A percentile compares a stretch with the other conserved stretches of the same genome.
phyloP scores from a whole-genome alignment of 2,888 invertebrate genomes.

The Tinea pellionella region DNA sequence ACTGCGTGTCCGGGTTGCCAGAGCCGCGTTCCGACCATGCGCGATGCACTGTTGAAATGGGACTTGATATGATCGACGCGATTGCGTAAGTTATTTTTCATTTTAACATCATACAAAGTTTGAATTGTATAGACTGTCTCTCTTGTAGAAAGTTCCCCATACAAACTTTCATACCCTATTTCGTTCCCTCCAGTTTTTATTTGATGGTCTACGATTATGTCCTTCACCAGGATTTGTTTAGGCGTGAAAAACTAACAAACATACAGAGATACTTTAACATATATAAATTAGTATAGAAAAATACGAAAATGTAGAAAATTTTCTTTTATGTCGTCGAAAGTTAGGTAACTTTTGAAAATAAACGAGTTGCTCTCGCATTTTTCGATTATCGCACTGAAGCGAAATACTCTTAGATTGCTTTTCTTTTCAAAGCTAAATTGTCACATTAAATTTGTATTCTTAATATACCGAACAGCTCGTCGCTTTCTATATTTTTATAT shows the following conservation, averaged over 20 bases:
- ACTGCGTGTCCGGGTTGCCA: slow-evolving; percentile 91
- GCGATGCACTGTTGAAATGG: slow-evolving; percentile 90
- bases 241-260: too few relatives aligned
- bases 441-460: background rate
- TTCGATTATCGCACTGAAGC: background rate
- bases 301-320: too few relatives aligned
- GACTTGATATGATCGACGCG: slow-evolving; percentile 87
- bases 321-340: too few relatives aligned
- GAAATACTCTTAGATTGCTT: background rate
- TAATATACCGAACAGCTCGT: background rate
- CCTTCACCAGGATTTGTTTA: too few relatives aligned
- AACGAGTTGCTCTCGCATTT: background rate
- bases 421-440: background rate
- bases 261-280: too few relatives aligned
- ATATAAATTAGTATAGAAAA: too few relatives aligned
- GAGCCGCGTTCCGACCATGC: slow-evolving; percentile 93
- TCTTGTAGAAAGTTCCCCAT: too few relatives aligned
- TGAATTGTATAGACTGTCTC: too few relatives aligned
- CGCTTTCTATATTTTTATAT: background rate
- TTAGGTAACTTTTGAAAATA: background rate
- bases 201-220: too few relatives aligned
- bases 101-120: background rate
- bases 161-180: too few relatives aligned
- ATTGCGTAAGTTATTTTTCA: slow-evolving; percentile 74
- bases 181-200: too few relatives aligned